Base-by-base conservation (phyloP, 2,113 vertebrate genomes). In the Upupa epops region DNA sequence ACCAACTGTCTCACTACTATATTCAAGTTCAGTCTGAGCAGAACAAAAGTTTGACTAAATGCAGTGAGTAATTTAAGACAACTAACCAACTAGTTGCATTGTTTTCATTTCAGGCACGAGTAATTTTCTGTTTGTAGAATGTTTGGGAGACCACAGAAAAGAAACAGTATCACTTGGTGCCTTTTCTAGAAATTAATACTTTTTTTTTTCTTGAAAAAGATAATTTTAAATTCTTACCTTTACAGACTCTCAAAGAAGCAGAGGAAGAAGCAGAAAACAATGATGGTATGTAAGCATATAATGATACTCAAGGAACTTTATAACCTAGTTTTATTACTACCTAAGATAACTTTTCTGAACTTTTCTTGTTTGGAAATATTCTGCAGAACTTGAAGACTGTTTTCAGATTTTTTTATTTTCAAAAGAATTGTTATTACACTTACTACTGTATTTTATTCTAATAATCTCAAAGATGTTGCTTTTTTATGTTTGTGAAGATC, bases 241-340 rank as follows among this genome's bases (percentile, higher is more conserved):
- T 91, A 56, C 95, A 99, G 99, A 74, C 96, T 98, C 16, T 99
- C 99, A 13, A 99, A 99, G 96, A 99, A 98, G 92, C 98, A 99
- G 96, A 99, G 98, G 96, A 99, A 98, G 89, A 98, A 98, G 88
- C 98, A 98, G 96, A 98, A 97, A 95, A 96, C 94, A 13, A n/a
- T 85, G 75, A 95, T 85, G 96, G 97, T 97, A 94, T 13, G 96
- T 88, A 71, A 21, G 66, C 36, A 34, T n/a, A 20, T 28, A 28
- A 48, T 61, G 9, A 55, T 83, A 55, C 32, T 32, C 7, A 13
- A 42, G 28, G 54, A 86, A 58, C 12, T 86, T 92, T 55, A 49
- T 18, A 77, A n/a, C 2, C 7, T 7, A 5, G 15, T 66, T 77
- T 46, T 88, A 5, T 65, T 59, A 17, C 29, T 25, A 70, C 17